Evolutionary conservation across 2,797 vertebrate genomes (phyloP), one percentile per base, ranked within the genome.

Genomic region (Podarcis lilfordi): DNA sequence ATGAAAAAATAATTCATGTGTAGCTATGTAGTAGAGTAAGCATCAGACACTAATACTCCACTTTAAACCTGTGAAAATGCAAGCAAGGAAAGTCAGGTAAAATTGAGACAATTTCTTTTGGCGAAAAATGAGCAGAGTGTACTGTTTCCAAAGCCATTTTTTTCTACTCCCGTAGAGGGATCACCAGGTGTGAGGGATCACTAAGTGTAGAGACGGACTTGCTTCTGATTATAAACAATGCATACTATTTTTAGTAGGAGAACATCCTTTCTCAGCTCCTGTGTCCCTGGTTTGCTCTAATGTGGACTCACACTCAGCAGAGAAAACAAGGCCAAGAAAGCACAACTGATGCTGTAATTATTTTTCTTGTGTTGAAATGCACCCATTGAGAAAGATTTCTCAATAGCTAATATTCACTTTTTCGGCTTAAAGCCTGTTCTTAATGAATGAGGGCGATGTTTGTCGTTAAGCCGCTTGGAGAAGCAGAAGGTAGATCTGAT

Each of bases 251-350:
- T 88, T 78, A 84, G 74, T n/a, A 29, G 29, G 59, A 37, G 25
- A 78, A 76, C 43, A 78, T 89, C 32, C 77, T 87, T 59, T 80
- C 81, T 76, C 79, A 71, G 8, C 32, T 68, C 68, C 90, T 50
- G 72, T 2, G 8, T 0, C 3, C 75, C 59, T 25, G 2, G 66
- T 82, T 68, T 91, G 37, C 80, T 88, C 2, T 21, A 19, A 43
- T 40, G 50, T n/a, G 40, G 13, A 80, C 59, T n/a, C 19, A 5
- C 88, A 19, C 23, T 88, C 61, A 72, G 64, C 0, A 86, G 8
- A 78, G 21, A 89, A 92, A 91, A 43, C 2, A 0, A 2, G 23
- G 55, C 19, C n/a, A 61, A 61, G 59, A 61, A 86, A 80, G 4
- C 37, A 35, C 71, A 85, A 92, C 40, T 0, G 2, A 88, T 37